Evolutionary conservation across 2,888 invertebrate genomes (phyloP).

Genomic region (Pristionchus maxplancki): DNA sequence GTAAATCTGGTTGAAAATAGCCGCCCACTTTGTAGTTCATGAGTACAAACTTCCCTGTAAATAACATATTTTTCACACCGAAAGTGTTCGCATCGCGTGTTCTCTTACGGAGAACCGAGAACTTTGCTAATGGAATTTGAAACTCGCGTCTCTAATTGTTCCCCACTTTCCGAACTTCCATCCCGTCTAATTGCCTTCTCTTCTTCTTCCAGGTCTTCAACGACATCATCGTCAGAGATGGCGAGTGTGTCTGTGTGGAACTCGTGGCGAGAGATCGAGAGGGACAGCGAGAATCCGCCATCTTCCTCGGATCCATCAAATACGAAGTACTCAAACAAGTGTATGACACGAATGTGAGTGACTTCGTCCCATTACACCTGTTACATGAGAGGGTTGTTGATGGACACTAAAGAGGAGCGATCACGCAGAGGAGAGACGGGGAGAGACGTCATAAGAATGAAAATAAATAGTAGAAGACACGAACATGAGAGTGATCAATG

Average conservation of each 20-base stretch:
- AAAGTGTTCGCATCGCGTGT: neutral
- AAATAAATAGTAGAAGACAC: neutral
- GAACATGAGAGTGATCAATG: neutral
- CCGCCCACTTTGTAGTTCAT: neutral
- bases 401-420: neutral
- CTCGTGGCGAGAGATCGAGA: slow-evolving; percentile 91
- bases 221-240: slow-evolving; percentile 96
- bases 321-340: slow-evolving; percentile 97
- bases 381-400: slow-evolving; percentile 5
- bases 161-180: neutral
- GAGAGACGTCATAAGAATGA: neutral
- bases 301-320: slow-evolving; percentile 96
- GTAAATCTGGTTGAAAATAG: slow-evolving; percentile 80
- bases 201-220: slow-evolving; percentile 85
- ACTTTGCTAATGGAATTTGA: neutral
- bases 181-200: neutral
- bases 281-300: slow-evolving; percentile 87
- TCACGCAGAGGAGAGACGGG: neutral
- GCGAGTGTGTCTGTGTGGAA: slow-evolving; percentile 99
- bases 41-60: neutral
- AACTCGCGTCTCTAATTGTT: neutral
- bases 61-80: neutral
- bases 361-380: slow-evolving; percentile 20
- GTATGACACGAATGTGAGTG: slow-evolving; percentile 92
- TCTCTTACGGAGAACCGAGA: neutral